phyloP scores from a whole-genome alignment of 1,140 invertebrate genomes.

The honey bee (Apis mellifera) region Amel_HAv3.1 CM009945.2:6942001-6942500 shows the following conservation, averaged over 20 bases:
- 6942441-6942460: not conserved
- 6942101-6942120: conserved; percentile 1
- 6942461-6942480: not conserved
- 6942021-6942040: conserved; percentile 20
- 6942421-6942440: not conserved
- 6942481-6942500: not conserved
- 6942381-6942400: too few relatives aligned
- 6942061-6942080: not conserved
- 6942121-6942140: not conserved
- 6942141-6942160: not conserved
- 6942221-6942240: not conserved
- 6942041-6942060: conserved; percentile 46
- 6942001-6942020: not conserved
- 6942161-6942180: conserved; percentile 1
- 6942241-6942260: not conserved
- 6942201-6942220: conserved; percentile 1
- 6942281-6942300: too few relatives aligned
- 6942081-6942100: conserved; percentile 8
- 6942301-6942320: not conserved
- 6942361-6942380: too few relatives aligned
- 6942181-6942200: not conserved
- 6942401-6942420: not conserved
- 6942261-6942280: not conserved
- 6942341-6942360: too few relatives aligned
- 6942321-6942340: not conserved